Evolutionary conservation across 2,888 invertebrate genomes (phyloP), one percentile per base, ranked within the genome.

Genomic region (Teleogryllus oceanicus): DNA sequence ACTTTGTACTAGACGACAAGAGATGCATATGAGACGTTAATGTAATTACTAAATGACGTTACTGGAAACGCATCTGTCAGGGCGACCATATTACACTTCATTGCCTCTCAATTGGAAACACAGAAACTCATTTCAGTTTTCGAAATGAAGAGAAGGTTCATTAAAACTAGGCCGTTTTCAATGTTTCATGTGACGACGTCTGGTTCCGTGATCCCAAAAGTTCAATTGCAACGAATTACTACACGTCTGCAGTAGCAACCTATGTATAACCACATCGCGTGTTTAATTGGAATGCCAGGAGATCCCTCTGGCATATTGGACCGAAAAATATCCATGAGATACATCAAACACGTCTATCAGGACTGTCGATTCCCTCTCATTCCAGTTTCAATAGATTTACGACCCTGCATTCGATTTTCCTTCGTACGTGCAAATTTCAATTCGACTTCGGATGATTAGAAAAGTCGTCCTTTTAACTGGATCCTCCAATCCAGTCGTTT

Each of bases 91-190:
- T 62, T n/a, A 16, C 62, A 62, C 62, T 62, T 62, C 62, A 62
- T 62, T 62, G 16, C 16, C n/a, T 62, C n/a, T 62, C 16, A 62
- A 62, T 62, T 62, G 62, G 62, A 62, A 62, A 62, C 62, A 62
- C 37, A 8, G 16, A 62, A 62, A 62, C 62, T 62, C 13, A 62
- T 62, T 62, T 62, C 62, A 62, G 62, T 62, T 62, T 62, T 62
- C 62, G n/a, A 62, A 62, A 62, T 62, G 62, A 62, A 62, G 62
- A 62, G 62, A 62, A 62, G 62, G 62, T 62, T 62, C 62, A 62
- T 62, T 62, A n/a, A 62, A 62, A 62, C 37, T 62, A 62, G 62
- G 62, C 13, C 16, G 4, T 62, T 62, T 13, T n/a, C 62, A 62
- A 62, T 62, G 62, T 62, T 62, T 62, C 62, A 62, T 62, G 62